These are phyloP conservation scores for Nematolebias whitei DNA, from an alignment of 2,113 vertebrate genomes.

Conservation along the genomic window DNA sequence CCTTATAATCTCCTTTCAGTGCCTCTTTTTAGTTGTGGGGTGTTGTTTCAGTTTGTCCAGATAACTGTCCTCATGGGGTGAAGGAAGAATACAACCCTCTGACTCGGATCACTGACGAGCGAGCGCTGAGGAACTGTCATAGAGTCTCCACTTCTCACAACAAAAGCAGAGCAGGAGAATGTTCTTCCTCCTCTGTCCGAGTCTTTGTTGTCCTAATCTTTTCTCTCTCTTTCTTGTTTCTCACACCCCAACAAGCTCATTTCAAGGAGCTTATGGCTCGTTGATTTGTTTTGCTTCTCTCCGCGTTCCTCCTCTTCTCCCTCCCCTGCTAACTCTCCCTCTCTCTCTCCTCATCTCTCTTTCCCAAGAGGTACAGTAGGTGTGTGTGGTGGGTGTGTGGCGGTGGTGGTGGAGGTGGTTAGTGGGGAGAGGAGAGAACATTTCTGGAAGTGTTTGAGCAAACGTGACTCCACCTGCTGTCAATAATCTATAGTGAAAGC, in stretches of 20 bases:
- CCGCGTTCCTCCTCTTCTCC: conserved; percentile 39
- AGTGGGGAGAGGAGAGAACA: conserved; percentile 39
- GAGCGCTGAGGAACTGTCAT: conserved; percentile 47
- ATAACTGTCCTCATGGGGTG: conserved; percentile 29
- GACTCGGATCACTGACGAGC: conserved; percentile 31
- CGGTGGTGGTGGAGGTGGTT: conserved; percentile 34
- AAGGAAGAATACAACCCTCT: conserved; percentile 22
- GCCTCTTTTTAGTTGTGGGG: conserved; percentile 33
- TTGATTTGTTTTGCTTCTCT: conserved; percentile 67
- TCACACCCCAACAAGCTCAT: conserved; percentile 71
- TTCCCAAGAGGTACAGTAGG: conserved; percentile 69
- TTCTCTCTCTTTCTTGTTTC: conserved; percentile 40
- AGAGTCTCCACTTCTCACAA: conserved; percentile 53
- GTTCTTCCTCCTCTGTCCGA: conserved; percentile 31
- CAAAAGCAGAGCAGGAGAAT: conserved; percentile 39
- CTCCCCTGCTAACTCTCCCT: conserved; percentile 39
- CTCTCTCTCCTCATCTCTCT: conserved; percentile 54
- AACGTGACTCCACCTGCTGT: conserved; percentile 63
- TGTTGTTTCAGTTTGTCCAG: conserved; percentile 34
- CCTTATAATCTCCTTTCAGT: conserved; percentile 33
- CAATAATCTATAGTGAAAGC: conserved; percentile 43
- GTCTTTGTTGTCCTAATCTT: conserved; percentile 48
- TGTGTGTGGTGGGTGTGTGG: conserved; percentile 60
- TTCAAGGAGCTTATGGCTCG: conserved; percentile 68
- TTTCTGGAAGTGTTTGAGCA: conserved; percentile 57